Conservation (phyloP, 1,140 invertebrate species). For the Dryas iulia region DNA sequence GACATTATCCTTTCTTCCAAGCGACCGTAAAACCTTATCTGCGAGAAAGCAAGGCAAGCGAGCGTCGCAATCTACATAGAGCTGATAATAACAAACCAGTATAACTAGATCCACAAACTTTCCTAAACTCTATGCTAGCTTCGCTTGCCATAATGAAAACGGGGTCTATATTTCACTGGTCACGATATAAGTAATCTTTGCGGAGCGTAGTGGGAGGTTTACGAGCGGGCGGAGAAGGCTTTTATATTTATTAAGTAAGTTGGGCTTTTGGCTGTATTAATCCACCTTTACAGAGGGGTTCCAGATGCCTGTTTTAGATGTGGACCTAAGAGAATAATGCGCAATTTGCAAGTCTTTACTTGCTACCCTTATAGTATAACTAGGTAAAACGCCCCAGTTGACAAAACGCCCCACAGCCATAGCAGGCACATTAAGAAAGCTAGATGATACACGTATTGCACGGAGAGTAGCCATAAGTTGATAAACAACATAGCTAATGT, state of each 20-base stretch:
- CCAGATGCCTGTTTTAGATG: conserved; percentile 48
- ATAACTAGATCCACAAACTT: conserved; percentile 43
- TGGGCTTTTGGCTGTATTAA: conserved; percentile 78
- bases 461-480: too few species aligned
- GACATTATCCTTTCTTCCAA: conserved; percentile 77
- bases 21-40: conserved; percentile 74
- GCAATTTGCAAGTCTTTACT: conserved; percentile 32
- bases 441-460: too few species aligned
- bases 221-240: conserved; percentile 75
- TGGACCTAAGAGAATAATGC: conserved; percentile 31
- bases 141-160: conserved; percentile 56
- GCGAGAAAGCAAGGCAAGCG: conserved; percentile 70
- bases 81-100: conserved; percentile 72
- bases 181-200: conserved; percentile 74
- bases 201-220: conserved; percentile 73
- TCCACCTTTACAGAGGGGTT: conserved; percentile 73
- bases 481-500: too few species aligned
- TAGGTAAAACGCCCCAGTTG: too few species aligned
- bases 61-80: conserved; percentile 74
- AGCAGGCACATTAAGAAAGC: too few species aligned
- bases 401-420: too few species aligned
- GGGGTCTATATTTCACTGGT: conserved; percentile 54
- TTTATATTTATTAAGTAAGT: conserved; percentile 81
- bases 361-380: conserved; percentile 24
- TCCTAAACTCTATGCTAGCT: conserved; percentile 29